These are phyloP conservation scores for Aphyosemion australe DNA, from an alignment of 2,113 vertebrate species.

Conservation along the genomic window DNA sequence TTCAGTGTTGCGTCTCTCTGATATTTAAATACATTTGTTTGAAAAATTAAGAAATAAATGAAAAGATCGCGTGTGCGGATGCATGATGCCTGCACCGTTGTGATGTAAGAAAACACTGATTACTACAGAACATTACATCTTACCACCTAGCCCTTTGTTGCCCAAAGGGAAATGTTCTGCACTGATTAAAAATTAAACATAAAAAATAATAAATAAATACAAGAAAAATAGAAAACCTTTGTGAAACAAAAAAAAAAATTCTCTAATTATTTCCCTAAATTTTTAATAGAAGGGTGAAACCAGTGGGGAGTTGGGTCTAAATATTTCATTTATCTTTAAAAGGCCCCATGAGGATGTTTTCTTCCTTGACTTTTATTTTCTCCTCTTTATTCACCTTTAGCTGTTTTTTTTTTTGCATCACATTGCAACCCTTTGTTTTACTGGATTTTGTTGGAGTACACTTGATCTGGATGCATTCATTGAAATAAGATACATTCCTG, in stretches of 20 bases:
- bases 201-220: constrained; percentile 43
- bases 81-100: constrained; percentile 41
- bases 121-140: constrained; percentile 47
- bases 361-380: constrained; percentile 60
- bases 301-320: constrained; percentile 78
- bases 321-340: constrained; percentile 84
- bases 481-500: constrained; percentile 34
- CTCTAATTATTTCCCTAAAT: constrained; percentile 79
- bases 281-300: constrained; percentile 74
- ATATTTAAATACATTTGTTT: constrained; percentile 54
- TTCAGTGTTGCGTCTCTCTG: constrained; percentile 50
- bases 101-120: constrained; percentile 50
- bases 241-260: constrained; percentile 30
- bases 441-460: constrained; percentile 6
- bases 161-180: constrained; percentile 75
- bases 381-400: constrained; percentile 55
- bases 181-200: constrained; percentile 82
- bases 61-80: constrained; percentile 31
- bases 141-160: constrained; percentile 69
- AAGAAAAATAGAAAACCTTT: constrained; percentile 49
- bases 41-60: constrained; percentile 46
- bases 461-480: constrained; percentile 22
- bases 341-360: constrained; percentile 74
- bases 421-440: constrained; percentile 38
- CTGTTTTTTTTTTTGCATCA: constrained; percentile 45